Evolutionary conservation across 2,113 vertebrate genomes (phyloP).

Genomic region (Onychorhynchus coronatus): DNA sequence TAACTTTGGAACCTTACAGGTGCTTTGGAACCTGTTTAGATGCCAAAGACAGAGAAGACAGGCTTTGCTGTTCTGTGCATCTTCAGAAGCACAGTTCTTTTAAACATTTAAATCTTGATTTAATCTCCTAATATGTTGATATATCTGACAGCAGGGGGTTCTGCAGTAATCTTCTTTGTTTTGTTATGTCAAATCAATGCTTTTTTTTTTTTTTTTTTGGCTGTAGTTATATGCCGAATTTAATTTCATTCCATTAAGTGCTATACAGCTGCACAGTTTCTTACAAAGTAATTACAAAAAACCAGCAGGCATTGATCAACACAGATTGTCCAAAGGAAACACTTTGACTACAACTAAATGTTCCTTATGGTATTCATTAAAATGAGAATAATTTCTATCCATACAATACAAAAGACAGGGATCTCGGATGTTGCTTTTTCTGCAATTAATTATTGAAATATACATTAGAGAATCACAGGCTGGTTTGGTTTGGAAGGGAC

Average conservation of each 20-base stretch:
- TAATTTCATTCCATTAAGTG: slow-evolving; percentile 27
- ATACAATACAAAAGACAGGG: neutral
- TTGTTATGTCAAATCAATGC: neutral
- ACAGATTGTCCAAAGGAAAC: slow-evolving; percentile 10
- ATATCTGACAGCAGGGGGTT: neutral
- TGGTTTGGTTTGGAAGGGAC: neutral
- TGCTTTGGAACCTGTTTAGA: neutral
- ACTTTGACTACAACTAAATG: neutral
- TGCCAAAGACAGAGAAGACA: neutral
- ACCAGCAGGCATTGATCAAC: slow-evolving; percentile 19
- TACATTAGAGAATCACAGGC: neutral
- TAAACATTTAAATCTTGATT: neutral
- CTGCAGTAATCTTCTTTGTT: slow-evolving; percentile 35
- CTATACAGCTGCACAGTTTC: neutral
- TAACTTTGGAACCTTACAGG: neutral
- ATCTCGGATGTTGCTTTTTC: neutral
- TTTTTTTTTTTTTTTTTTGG: neutral
- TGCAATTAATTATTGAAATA: neutral
- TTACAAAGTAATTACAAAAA: slow-evolving; percentile 40
- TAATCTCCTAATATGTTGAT: slow-evolving; percentile 33
- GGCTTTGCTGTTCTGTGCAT: neutral
- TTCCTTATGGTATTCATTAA: neutral
- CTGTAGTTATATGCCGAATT: neutral
- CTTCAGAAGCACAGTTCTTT: neutral
- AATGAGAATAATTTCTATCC: neutral